Conservation (phyloP, 2,888 invertebrate species). For the Apomyelois bistriatella region DNA sequence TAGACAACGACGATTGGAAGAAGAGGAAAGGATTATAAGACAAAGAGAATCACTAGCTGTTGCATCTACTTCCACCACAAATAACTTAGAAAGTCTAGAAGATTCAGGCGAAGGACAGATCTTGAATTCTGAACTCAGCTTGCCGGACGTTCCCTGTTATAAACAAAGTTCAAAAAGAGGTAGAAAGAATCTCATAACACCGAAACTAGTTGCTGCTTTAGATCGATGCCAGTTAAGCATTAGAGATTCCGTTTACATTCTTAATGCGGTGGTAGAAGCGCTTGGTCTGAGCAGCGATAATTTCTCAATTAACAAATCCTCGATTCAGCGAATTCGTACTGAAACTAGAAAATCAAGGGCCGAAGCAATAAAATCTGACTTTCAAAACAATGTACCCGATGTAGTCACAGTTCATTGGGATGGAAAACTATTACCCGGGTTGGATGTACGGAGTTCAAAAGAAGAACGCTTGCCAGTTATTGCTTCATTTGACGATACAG, state of each 20-base stretch:
- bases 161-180: too few species aligned
- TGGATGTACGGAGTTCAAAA: constrained; percentile 25
- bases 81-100: too few species aligned
- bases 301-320: constrained; percentile 30
- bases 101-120: too few species aligned
- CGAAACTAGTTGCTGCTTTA: constrained; percentile 17
- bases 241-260: constrained; percentile 20
- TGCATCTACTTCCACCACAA: too few species aligned
- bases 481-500: constrained; percentile 30
- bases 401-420: constrained; percentile 36
- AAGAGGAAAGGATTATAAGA: too few species aligned
- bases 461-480: constrained; percentile 39
- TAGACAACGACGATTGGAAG: too few species aligned
- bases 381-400: constrained; percentile 35
- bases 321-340: constrained; percentile 28
- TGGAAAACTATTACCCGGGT: constrained; percentile 36
- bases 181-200: constrained; percentile 15
- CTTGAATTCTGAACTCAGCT: too few species aligned
- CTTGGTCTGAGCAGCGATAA: constrained; percentile 21
- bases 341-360: constrained; percentile 26
- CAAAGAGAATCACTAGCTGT: too few species aligned
- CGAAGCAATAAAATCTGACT: constrained; percentile 35
- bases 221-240: constrained; percentile 17
- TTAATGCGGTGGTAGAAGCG: constrained; percentile 17
- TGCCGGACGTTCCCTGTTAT: too few species aligned